phyloP scores from a whole-genome alignment of 2,113 vertebrate genomes.

The Ptychochromis oligacanthus region DNA sequence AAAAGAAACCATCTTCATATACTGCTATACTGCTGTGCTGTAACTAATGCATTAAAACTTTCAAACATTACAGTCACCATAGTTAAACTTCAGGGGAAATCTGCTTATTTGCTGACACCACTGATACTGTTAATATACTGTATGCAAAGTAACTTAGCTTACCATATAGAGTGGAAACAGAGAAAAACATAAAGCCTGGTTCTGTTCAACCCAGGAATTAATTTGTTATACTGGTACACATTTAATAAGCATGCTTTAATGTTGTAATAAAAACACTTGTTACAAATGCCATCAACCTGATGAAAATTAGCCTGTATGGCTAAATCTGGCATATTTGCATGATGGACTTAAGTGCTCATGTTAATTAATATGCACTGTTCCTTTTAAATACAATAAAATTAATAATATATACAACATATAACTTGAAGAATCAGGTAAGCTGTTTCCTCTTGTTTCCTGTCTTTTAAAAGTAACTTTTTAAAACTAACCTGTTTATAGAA shows the following conservation, averaged over 20 bases:
- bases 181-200: not conserved
- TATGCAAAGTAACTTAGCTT: not conserved
- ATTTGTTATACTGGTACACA: not conserved
- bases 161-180: not conserved
- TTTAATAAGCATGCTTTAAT: not conserved
- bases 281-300: not conserved
- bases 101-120: conserved; percentile 9
- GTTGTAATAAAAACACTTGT: not conserved
- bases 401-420: too few relatives aligned
- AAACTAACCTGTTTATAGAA: too few relatives aligned
- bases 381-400: too few relatives aligned
- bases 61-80: not conserved
- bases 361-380: too few relatives aligned
- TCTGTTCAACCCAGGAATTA: not conserved
- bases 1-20: not conserved
- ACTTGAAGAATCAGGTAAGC: too few relatives aligned
- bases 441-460: too few relatives aligned
- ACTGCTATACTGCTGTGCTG: not conserved
- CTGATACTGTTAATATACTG: not conserved
- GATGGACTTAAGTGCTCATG: too few relatives aligned
- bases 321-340: not conserved
- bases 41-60: not conserved
- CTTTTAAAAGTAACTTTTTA: too few relatives aligned
- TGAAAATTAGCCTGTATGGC: not conserved
- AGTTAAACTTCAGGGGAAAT: not conserved